phyloP scores from a whole-genome alignment of 2,888 invertebrate genomes.

The Amiota communis region DNA sequence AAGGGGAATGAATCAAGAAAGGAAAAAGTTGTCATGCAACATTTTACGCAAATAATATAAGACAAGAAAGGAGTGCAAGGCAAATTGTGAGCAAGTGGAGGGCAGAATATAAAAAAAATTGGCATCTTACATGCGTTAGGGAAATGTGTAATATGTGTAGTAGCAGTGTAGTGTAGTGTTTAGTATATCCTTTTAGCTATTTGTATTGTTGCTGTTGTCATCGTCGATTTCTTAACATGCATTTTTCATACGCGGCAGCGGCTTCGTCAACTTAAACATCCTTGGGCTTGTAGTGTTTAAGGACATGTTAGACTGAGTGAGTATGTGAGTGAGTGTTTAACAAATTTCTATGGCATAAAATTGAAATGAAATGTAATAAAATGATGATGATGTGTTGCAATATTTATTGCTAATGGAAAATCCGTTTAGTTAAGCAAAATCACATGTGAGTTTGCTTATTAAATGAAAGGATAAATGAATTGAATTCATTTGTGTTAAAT shows the following conservation, averaged over 20 bases:
- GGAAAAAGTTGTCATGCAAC: conserved; percentile 4
- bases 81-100: no score
- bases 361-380: conserved; percentile 22
- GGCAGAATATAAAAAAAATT: neutral
- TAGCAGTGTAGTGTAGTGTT: neutral
- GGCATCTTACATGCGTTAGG: neutral
- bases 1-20: no score
- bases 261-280: neutral
- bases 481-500: no score
- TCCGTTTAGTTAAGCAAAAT: conserved; percentile 10
- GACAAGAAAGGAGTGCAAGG: no score
- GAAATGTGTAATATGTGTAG: no score
- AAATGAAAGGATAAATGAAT: no score
- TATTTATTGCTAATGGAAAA: conserved; percentile 9
- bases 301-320: neutral
- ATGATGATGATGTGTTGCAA: conserved; percentile 1
- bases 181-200: neutral
- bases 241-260: neutral
- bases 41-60: neutral
- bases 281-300: neutral
- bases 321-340: neutral
- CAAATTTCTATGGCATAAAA: neutral
- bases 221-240: conserved; percentile 5
- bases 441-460: neutral
- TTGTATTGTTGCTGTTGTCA: neutral